A percentile compares a stretch with the other conserved stretches of the same genome.
phyloP scores from a whole-genome alignment of 2,888 invertebrate genomes.

The Amblyjoppa proteus region DNA sequence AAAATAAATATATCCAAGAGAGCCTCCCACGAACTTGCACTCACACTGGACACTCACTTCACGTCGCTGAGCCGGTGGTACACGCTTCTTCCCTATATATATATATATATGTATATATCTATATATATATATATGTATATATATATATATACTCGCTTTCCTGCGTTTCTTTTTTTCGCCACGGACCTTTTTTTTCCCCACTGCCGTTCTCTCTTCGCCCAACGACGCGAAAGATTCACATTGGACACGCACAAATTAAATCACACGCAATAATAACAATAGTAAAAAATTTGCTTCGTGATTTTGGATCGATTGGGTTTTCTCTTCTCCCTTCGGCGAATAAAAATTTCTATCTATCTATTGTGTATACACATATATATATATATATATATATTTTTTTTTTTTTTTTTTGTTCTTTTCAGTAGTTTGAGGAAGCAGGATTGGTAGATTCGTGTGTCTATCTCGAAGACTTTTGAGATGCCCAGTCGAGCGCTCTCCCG shows the following conservation, averaged over 20 bases:
- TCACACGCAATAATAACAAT: slow-evolving; percentile 8
- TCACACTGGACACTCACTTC: slow-evolving; percentile 46
- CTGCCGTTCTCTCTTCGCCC: slow-evolving; percentile 60
- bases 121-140: neutral
- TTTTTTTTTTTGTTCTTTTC: neutral
- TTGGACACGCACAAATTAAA: slow-evolving; percentile 37
- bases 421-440: slow-evolving; percentile 24
- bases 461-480: slow-evolving; percentile 32
- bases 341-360: slow-evolving; percentile 48
- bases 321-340: neutral
- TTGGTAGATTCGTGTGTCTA: slow-evolving; percentile 30
- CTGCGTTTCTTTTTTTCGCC: slow-evolving; percentile 16
- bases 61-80: slow-evolving; percentile 7
- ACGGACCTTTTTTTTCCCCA: slow-evolving; percentile 46
- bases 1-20: slow-evolving; percentile 10
- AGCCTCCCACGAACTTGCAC: slow-evolving; percentile 6
- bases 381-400: neutral
- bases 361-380: too few species aligned
- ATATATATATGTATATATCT: neutral
- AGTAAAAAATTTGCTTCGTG: neutral
- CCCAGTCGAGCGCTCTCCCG: slow-evolving; percentile 54
- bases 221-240: slow-evolving; percentile 52
- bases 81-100: slow-evolving; percentile 34
- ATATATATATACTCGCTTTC: slow-evolving; percentile 16
- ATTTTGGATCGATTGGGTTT: neutral